Base-by-base conservation (phyloP, 1,140 invertebrate genomes). In the Coenobita brevimanus region DNA sequence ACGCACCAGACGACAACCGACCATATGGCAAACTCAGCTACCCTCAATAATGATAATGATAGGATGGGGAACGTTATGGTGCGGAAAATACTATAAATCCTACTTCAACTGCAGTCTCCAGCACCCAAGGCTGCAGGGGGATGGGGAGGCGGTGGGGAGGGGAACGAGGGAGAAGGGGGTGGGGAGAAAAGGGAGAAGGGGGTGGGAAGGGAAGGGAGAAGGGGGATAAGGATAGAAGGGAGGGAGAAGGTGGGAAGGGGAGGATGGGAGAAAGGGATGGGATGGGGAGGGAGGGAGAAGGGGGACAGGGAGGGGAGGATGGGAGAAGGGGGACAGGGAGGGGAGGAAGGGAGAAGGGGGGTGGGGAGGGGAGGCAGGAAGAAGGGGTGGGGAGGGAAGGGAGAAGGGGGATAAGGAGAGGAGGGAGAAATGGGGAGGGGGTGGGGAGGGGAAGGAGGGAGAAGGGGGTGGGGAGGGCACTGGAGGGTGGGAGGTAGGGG, bases 1-100 rank as follows among this genome's bases (percentile, higher is more conserved):
- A 6, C n/a, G 24, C 33, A 46, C 73, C 73, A 76, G 24, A 24
- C 38, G 73, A 76, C 73, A 76, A 46, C 73, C 43, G 79, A 54
- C 79, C 79, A 81, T 81, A 81, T 81, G 79, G 79, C 79, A 81
- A 81, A 81, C 79, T 81, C 46, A 38, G 57, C 79, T 81, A 81
- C 79, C 79, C 79, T 81, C 79, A 81, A 81, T 81, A 81, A 81
- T 57, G 60, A 62, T 81, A 81, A 81, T 81, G 57, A 81, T 81
- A 81, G 79, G 79, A 81, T 81, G 79, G 54, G 10, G 46, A 30
- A 43, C 79, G 79, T 81, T 81, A 81, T 64, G 79, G 79, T 46
- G 82, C 38, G 46, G 64, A 54, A 73, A 83, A 83, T 71, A 83
- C 64, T 46, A 73, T 83, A 73, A 83, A 73, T 83, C 82, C 64